These are phyloP conservation scores for Julus scandinavius DNA, from an alignment of 2,888 invertebrate genomes.

Conservation along the genomic window DNA sequence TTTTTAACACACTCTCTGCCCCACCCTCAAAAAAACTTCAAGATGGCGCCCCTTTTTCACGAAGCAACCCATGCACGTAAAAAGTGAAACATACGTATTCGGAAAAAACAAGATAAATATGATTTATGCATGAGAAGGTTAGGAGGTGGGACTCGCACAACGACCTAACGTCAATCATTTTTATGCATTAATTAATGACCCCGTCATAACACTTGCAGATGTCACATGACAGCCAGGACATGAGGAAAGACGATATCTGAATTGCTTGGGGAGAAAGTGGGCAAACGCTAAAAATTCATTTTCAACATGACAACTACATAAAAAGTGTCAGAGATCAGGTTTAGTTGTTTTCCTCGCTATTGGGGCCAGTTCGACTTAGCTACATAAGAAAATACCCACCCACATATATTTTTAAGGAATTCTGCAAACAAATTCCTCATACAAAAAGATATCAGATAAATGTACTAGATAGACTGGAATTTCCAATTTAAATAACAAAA, in stretches of 20 bases:
- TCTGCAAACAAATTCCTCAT: too few species aligned
- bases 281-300: neutral
- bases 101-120: slow-evolving; percentile 19
- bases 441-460: too few species aligned
- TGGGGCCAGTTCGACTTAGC: neutral
- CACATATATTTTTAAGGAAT: neutral
- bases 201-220: slow-evolving; percentile 1
- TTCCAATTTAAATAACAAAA: too few species aligned
- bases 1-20: neutral
- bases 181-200: slow-evolving; percentile 34
- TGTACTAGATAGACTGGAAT: too few species aligned
- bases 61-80: slow-evolving; percentile 22
- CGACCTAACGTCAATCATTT: slow-evolving; percentile 25
- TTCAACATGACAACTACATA: neutral
- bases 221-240: slow-evolving; percentile 3
- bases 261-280: neutral
- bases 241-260: neutral
- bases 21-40: neutral
- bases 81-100: neutral
- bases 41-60: neutral
- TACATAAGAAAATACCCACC: too few species aligned
- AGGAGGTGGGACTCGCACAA: slow-evolving; percentile 12
- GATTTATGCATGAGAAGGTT: slow-evolving; percentile 34
- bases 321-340: neutral
- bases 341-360: neutral